Conservation (phyloP, 1,140 invertebrate genomes). For the Saccostrea glomerata region DNA sequence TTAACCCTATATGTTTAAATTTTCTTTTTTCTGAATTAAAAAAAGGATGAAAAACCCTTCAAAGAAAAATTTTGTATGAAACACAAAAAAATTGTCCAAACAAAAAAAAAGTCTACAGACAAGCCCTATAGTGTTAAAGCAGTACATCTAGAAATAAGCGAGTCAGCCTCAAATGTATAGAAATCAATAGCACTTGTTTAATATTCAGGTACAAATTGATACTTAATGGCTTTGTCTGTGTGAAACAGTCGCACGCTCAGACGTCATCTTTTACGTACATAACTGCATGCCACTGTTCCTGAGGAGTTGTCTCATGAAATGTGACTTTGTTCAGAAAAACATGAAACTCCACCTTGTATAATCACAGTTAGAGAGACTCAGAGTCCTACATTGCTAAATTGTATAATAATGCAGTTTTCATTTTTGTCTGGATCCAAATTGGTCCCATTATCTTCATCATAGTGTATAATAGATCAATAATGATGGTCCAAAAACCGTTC, state of each 20-base stretch:
- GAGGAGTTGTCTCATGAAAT: slow-evolving; percentile 18
- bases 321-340: neutral
- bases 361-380: neutral
- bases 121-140: neutral
- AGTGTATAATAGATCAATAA: neutral
- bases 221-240: slow-evolving; percentile 11
- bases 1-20: neutral
- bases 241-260: slow-evolving; percentile 18
- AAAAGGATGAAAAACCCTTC: neutral
- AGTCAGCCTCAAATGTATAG: neutral
- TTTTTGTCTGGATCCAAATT: neutral
- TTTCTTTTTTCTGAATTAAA: neutral
- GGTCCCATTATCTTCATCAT: neutral
- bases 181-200: slow-evolving; percentile 34
- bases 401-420: neutral
- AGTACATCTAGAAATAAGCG: neutral
- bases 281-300: slow-evolving; percentile 15
- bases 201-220: slow-evolving; percentile 38
- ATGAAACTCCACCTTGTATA: neutral
- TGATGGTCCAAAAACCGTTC: neutral
- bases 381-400: neutral
- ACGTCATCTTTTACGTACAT: slow-evolving; percentile 24
- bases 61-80: neutral
- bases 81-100: neutral
- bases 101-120: neutral